phyloP scores from a whole-genome alignment of 2,888 invertebrate species.

The Exocentrus adspersus region DNA sequence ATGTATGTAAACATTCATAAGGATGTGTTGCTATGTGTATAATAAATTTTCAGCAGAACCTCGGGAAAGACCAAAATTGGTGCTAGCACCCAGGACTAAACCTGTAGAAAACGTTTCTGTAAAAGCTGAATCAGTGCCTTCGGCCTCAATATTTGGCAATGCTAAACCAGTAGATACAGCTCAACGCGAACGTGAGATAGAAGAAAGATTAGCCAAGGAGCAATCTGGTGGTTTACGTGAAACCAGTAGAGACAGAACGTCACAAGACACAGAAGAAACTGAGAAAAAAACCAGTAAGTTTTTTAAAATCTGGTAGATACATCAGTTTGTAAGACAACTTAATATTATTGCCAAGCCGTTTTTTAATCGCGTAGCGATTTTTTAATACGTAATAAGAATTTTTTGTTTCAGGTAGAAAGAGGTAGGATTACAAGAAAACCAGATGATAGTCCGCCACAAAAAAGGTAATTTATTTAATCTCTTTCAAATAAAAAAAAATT shows the following conservation, averaged over 20 bases:
- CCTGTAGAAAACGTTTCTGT: slow-evolving; percentile 68
- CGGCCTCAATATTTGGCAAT: slow-evolving; percentile 89
- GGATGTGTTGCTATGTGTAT: no score
- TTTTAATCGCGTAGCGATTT: no score
- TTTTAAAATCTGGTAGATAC: no score
- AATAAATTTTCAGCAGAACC: slow-evolving; percentile 61
- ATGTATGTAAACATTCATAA: no score
- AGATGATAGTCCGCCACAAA: slow-evolving; percentile 41
- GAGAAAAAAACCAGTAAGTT: slow-evolving; percentile 32
- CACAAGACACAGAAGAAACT: slow-evolving; percentile 14
- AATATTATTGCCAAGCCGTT: no score
- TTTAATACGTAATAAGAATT: neutral
- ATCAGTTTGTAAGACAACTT: no score
- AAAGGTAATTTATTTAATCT: slow-evolving; percentile 29
- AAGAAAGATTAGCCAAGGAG: slow-evolving; percentile 81
- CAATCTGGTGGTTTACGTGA: slow-evolving; percentile 53
- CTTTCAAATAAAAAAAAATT: neutral
- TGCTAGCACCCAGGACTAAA: slow-evolving; percentile 82
- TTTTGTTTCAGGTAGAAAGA: slow-evolving; percentile 42
- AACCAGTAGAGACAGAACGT: slow-evolving; percentile 49
- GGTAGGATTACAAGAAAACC: slow-evolving; percentile 33
- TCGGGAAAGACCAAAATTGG: slow-evolving; percentile 80
- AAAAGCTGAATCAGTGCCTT: slow-evolving; percentile 64
- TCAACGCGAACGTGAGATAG: slow-evolving; percentile 89
- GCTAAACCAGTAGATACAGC: slow-evolving; percentile 96